Conservation (phyloP, 2,888 invertebrate species). For the Mesochorus sp. region DNA sequence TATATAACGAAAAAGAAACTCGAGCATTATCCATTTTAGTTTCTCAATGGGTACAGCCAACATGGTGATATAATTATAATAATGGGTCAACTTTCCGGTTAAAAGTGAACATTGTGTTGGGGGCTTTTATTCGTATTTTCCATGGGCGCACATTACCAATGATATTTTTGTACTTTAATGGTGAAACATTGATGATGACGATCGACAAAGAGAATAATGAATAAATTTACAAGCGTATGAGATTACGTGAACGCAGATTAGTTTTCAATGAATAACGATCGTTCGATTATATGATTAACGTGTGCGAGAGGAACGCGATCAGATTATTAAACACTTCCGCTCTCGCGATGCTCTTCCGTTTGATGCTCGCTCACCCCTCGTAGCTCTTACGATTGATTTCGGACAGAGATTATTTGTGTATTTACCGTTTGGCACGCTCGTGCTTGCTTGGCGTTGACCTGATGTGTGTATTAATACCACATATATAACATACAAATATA, state of each 20-base stretch:
- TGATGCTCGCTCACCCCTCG: constrained; percentile 25
- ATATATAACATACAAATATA: constrained; percentile 10
- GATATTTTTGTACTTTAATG: too few relatives aligned
- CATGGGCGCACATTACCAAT: too few relatives aligned
- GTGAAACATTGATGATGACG: too few relatives aligned
- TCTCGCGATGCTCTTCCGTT: constrained; percentile 13
- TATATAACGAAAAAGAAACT: constrained; percentile 8
- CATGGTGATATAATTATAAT: too few relatives aligned
- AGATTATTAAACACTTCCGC: not conserved
- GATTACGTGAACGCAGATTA: not conserved
- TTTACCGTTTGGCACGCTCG: constrained; percentile 56
- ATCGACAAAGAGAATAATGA: too few relatives aligned
- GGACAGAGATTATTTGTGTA: constrained; percentile 48
- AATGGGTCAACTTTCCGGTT: too few relatives aligned
- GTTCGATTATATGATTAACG: not conserved
- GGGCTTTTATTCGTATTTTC: too few relatives aligned
- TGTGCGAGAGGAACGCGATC: not conserved
- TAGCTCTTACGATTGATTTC: constrained; percentile 38
- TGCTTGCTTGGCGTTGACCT: constrained; percentile 43
- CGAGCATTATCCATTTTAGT: not conserved
- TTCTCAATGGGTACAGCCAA: too few relatives aligned
- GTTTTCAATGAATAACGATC: not conserved
- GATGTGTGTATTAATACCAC: constrained; percentile 33
- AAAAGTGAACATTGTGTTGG: too few relatives aligned
- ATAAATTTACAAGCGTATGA: not conserved